phyloP scores from a whole-genome alignment of 1,140 invertebrate species.

The Streblospio benedicti region DNA sequence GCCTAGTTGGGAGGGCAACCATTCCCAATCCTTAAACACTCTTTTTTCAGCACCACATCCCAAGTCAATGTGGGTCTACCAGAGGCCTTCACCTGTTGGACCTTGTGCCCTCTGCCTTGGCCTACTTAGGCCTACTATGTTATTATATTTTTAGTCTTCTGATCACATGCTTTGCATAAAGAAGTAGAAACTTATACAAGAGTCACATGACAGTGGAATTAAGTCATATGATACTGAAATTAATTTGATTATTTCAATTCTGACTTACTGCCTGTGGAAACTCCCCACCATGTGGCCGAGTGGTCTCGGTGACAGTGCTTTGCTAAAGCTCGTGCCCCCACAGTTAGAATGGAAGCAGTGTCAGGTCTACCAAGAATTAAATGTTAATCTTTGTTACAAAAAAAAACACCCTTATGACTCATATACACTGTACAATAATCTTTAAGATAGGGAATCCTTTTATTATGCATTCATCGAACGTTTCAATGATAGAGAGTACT shows the following conservation, averaged over 20 bases:
- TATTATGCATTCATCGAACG: background rate
- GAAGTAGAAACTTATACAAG: background rate
- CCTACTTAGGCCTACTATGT: too few species aligned
- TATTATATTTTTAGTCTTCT: background rate
- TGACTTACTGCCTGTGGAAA: slow-evolving; percentile 36
- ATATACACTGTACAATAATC: background rate
- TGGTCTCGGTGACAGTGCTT: slow-evolving; percentile 40
- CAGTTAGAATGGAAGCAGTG: slow-evolving; percentile 24
- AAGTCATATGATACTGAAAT: too few species aligned
- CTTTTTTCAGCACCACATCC: too few species aligned
- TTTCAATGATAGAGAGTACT: background rate
- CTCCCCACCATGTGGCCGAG: slow-evolving; percentile 39
- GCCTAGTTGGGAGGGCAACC: too few species aligned
- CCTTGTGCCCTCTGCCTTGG: too few species aligned
- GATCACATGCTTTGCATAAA: background rate
- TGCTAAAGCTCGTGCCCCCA: slow-evolving; percentile 38
- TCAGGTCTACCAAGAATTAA: background rate
- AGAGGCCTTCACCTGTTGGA: too few species aligned
- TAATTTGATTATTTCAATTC: too few species aligned
- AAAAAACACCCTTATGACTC: too few species aligned
- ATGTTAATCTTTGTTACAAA: too few species aligned
- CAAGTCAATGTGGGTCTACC: too few species aligned
- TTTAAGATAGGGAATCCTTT: background rate
- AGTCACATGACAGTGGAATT: background rate
- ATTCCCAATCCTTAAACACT: too few species aligned